These are phyloP conservation scores for Ctenosaura bakeri DNA, from an alignment of 2,797 vertebrate genomes.

Conservation along the genomic window DNA sequence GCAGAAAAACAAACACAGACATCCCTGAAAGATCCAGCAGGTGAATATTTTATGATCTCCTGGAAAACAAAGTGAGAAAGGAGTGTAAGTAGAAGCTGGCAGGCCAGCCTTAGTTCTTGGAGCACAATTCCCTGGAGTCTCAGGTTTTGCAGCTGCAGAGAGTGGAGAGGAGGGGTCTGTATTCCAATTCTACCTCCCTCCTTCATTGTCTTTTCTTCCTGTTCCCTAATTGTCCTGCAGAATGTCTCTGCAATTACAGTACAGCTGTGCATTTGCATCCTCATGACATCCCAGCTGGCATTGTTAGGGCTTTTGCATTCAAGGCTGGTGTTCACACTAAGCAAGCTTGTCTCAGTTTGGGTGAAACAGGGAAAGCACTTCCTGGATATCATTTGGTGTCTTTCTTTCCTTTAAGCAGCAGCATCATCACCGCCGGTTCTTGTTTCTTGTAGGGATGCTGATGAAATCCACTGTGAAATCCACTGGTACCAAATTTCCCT, in stretches of 20 bases:
- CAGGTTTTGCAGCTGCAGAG: not conserved
- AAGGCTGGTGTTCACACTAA: not conserved
- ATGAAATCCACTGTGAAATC: too few relatives aligned
- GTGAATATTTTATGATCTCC: not conserved
- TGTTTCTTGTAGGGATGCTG: too few relatives aligned
- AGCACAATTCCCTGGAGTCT: too few relatives aligned
- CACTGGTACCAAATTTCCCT: too few relatives aligned
- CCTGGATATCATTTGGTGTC: not conserved
- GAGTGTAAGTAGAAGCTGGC: not conserved
- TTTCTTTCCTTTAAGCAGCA: too few relatives aligned
- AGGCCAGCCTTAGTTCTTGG: not conserved
- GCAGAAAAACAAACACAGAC: too few relatives aligned
- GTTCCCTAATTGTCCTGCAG: not conserved
- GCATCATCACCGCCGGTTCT: too few relatives aligned
- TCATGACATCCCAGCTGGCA: not conserved
- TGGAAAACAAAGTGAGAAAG: not conserved
- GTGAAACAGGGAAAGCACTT: not conserved
- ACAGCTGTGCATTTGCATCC: rapidly evolving
- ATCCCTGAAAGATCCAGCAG: not conserved
- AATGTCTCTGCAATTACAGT: not conserved
- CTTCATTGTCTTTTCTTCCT: rapidly evolving
- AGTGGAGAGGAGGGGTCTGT: not conserved
- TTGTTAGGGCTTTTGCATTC: not conserved
- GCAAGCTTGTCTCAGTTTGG: not conserved
- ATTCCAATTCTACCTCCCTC: not conserved